Evolutionary conservation across 2,113 vertebrate species (phyloP).

Genomic region (Donacobius atricapilla): DNA sequence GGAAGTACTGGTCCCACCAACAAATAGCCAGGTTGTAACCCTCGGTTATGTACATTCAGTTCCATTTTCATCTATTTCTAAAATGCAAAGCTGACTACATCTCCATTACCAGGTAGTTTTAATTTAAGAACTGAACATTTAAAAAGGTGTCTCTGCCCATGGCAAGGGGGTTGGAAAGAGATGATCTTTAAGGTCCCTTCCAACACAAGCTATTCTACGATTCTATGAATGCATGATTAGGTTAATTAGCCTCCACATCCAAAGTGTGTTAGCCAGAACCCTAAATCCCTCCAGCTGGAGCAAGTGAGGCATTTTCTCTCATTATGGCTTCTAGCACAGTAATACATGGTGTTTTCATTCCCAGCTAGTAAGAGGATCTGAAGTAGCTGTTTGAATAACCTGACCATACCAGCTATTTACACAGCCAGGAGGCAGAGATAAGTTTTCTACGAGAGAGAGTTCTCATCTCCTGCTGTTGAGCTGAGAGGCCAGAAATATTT

Average conservation of each 20-base stretch:
- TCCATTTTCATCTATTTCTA: neutral
- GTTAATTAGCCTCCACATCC: neutral
- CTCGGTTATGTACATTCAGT: neutral
- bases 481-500: neutral
- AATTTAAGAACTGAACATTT: neutral
- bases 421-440: neutral
- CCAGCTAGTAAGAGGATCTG: neutral
- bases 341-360: neutral
- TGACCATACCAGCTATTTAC: neutral
- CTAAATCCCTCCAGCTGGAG: neutral
- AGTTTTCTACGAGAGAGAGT: neutral
- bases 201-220: neutral
- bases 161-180: neutral
- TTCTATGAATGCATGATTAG: neutral
- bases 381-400: neutral
- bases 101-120: neutral
- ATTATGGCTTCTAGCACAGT: neutral
- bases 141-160: neutral
- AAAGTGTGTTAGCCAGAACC: neutral
- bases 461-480: neutral
- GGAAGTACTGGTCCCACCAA: neutral
- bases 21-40: neutral
- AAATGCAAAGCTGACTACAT: neutral
- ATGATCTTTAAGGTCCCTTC: neutral
- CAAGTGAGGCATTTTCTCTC: neutral